Percentiles rank a stretch among this genome's conserved stretches.
Evolutionary conservation across 1,140 invertebrate genomes (phyloP).

Genomic region (Harlomillsia oculata): DNA sequence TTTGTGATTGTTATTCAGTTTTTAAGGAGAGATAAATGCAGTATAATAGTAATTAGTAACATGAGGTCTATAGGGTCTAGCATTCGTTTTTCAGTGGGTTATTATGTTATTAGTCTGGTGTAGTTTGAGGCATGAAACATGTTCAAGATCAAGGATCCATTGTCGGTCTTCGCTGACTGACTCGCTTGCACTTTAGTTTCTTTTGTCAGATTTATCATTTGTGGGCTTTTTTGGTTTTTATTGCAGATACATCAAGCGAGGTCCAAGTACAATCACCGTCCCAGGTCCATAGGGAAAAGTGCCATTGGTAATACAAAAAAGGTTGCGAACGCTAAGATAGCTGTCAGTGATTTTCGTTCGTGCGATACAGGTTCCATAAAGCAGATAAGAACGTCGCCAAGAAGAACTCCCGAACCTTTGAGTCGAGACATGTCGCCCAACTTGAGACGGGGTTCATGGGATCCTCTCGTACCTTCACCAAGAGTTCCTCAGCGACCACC

Average conservation of each 20-base stretch:
- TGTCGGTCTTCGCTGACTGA: too few relatives aligned
- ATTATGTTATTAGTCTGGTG: too few relatives aligned
- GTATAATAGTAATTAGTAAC: too few relatives aligned
- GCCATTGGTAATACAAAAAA: constrained; percentile 19
- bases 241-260: constrained; percentile 40
- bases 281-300: constrained; percentile 34
- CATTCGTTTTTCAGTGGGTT: too few relatives aligned
- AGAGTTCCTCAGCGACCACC: constrained; percentile 27
- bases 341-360: constrained; percentile 1
- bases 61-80: too few relatives aligned
- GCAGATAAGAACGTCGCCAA: constrained; percentile 7
- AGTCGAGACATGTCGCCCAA: constrained; percentile 10
- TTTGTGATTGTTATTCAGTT: constrained; percentile 34
- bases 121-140: too few relatives aligned
- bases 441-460: constrained; percentile 26
- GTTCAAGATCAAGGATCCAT: too few relatives aligned
- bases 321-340: constrained; percentile 15
- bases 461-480: constrained; percentile 31
- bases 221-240: neutral
- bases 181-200: too few relatives aligned
- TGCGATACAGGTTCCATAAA: constrained; percentile 8
- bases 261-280: constrained; percentile 55
- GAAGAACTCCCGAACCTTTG: constrained; percentile 7
- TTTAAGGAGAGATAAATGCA: too few relatives aligned
- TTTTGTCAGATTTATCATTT: too few relatives aligned